Evolutionary conservation across 2,113 vertebrate species (phyloP), one percentile per base, ranked within the genome.

Genomic region (Chelonoidis abingdonii): DNA sequence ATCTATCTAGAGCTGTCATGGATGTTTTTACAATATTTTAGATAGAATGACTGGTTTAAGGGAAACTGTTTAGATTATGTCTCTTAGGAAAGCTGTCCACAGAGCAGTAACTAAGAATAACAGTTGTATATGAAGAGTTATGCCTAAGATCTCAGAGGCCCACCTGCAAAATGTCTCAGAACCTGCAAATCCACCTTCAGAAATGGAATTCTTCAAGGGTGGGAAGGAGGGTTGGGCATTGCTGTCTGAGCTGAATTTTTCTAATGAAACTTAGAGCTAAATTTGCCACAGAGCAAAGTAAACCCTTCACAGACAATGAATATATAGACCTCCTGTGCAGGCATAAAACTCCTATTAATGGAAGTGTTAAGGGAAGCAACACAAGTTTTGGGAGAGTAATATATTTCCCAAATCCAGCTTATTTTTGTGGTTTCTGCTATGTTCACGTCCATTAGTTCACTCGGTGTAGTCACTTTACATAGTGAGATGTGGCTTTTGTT

Each of bases 21-120:
- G 84, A 56, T 94, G 86, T 88, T 97, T 95, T 84, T 90, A 89
- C 54, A 95, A 89, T 96, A 78, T 83, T 95, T 96, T 27, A 59
- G 52, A 84, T 13, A 17, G 90, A 93, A 80, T n/a, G 88, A 88
- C 84, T 89, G 93, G 95, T 94, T 96, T 94, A 80, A 75, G 88
- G 85, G 76, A 86, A 84, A 53, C 24, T 89, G 79, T 94, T 97
- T 91, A 81, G 83, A 94, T 87, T 83, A 44, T 38, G 31, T 97
- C 96, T 96, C 93, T 95, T 86, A 82, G 95, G 97, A 94, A 95
- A 86, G 62, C 80, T 93, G 89, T 90, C 90, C 44, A 0, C 31
- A 59, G 47, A 93, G 86, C 62, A 72, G 92, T 38, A 91, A 89
- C 93, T 91, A 90, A 93, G 93, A 95, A 94, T 82, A 94, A 90